Base-by-base conservation (phyloP, 1,140 invertebrate species). In the Neotoxoptera formosana region DNA sequence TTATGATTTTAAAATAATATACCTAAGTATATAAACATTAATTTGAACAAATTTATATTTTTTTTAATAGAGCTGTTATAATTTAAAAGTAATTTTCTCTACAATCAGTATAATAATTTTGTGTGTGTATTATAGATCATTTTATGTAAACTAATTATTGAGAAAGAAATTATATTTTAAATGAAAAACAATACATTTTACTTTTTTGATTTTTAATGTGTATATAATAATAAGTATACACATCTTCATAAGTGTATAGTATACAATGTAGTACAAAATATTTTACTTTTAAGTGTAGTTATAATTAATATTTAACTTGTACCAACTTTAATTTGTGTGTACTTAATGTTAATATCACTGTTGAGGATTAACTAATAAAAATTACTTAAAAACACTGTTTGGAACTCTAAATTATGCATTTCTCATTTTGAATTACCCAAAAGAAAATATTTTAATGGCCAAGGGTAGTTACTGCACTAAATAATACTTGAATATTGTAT, bases 231-330 rank as follows among this genome's bases (percentile, higher is more conserved):
- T 45, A 47, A 45, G 34, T 67, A 36, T 90, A 45, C 36, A 90
- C n/a, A 36, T 89, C 8, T 89, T 7, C n/a, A 51, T 89, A 90
- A 60, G 6, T 20, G 11, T 47, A 47, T 86, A 11, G 21, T 25
- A 25, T 89, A 36, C 14, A 90, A 67, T 67, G 56, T 90, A 90
- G 89, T 90, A 90, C 89, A 90, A 90, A 90, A 30, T 90, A 67
- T 30, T 34, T 90, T 67, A 67, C 60, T 67, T 67, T 90, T 90
- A 67, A 67, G 89, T 30, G 4, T 60, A 90, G 88, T 25, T 60
- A 7, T 90, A 90, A 60, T 90, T 53, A 36, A 60, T 90, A 76
- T 76, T 67, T 76, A 76, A 76, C 30, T 90, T 90, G 51, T 90
- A 90, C 36, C 17, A 30, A 90, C 25, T 90, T 60, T 90, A 23